Conservation (phyloP, 1,140 invertebrate genomes). For the Archivesica marissinica region DNA sequence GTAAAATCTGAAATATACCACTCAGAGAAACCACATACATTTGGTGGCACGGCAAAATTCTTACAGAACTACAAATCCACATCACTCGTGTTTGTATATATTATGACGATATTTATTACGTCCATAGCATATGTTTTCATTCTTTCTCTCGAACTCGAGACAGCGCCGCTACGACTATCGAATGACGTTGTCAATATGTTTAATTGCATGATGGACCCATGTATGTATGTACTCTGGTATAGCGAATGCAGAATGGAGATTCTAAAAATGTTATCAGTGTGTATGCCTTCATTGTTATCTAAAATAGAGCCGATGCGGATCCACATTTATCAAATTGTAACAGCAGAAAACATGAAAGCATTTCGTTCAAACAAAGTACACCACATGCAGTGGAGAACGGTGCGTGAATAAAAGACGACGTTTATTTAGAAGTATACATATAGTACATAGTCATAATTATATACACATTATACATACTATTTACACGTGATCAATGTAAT, state of each 20-base stretch:
- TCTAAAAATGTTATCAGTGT: not conserved
- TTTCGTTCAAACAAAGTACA: too few species aligned
- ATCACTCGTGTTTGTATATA: not conserved
- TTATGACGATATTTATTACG: not conserved
- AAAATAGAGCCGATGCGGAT: not conserved
- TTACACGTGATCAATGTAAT: too few species aligned
- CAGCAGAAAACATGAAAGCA: too few species aligned
- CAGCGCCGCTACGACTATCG: not conserved
- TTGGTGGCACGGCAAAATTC: too few species aligned
- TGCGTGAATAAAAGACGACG: too few species aligned
- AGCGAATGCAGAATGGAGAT: slow-evolving; percentile 40
- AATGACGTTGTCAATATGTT: not conserved
- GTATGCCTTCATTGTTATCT: not conserved
- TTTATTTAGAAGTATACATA: too few species aligned
- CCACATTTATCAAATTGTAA: not conserved
- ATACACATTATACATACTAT: too few species aligned
- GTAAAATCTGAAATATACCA: not conserved
- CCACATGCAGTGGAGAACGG: too few species aligned
- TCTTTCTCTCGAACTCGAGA: not conserved
- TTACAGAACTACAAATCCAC: not conserved
- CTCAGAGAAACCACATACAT: not conserved
- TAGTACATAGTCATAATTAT: too few species aligned
- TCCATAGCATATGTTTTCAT: not conserved
- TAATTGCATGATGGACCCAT: not conserved
- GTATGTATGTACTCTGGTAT: slow-evolving; percentile 16